Evolutionary conservation across 2,888 invertebrate species (phyloP), one percentile per base, ranked within the genome.

Genomic region (Pyrochroa serraticornis): DNA sequence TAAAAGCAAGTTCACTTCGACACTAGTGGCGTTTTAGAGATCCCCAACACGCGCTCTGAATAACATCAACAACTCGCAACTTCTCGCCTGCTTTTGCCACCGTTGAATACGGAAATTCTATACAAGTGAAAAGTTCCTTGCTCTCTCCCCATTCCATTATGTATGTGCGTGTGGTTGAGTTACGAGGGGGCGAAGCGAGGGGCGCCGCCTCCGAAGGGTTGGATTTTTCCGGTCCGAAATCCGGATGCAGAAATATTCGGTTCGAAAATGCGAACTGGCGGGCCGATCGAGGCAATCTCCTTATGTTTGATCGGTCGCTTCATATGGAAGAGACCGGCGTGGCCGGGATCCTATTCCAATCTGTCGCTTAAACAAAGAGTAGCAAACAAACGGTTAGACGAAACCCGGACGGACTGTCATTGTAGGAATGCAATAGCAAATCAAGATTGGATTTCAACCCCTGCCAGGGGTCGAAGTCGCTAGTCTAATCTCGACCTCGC

Each of bases 401-500:
- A 64, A 61, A 62, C 60, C 44, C 46, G 62, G 57, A 46, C 62
- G 61, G 58, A 53, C 76, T 75, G 71, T 61, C 46, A 64, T 65
- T 68, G 71, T 70, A 71, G 72, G 76, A 78, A 77, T 79, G 78
- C 76, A 73, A 78, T 76, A 76, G 77, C 75, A 76, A 79, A 78
- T 79, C 79, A 79, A 78, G 77, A 78, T 78, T 78, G 77, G 79
- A 79, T 78, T 79, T 79, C 78, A 74, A 73, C 75, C 76, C 76
- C 70, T 70, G 70, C 63, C 61, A 66, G 74, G 76, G 75, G 75
- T 76, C 71, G 75, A 71, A 71, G 70, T 70, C 71, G 76, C 77
- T 79, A 79, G 79, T 80, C 80, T 79, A 79, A 78, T 79, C 79
- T 77, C 79, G 77, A 76, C 79, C 79, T 79, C 78, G 79, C 80